Evolutionary conservation across 2,797 vertebrate species (phyloP).

Genomic region (Eptatretus atami): DNA sequence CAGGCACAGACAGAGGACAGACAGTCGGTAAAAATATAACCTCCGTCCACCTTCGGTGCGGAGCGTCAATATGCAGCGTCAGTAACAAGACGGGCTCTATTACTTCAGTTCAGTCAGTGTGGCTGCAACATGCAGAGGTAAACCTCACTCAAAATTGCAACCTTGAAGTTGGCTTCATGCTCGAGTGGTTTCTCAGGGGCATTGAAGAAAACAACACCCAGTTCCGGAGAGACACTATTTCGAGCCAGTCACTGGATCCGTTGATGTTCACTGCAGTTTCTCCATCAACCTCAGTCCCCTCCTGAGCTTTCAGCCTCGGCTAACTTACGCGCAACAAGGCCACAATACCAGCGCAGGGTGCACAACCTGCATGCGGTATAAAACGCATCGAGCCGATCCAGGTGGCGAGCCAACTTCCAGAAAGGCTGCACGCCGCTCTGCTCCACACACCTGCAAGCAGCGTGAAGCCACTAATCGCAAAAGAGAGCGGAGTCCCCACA

Average conservation of each 20-base stretch:
- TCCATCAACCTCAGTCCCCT: constrained; percentile 41
- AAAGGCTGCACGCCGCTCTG: constrained; percentile 78
- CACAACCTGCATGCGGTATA: constrained; percentile 87
- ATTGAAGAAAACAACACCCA: constrained; percentile 90
- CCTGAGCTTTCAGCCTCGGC: constrained; percentile 28
- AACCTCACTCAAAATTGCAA: constrained; percentile 8
- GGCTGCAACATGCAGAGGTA: no score
- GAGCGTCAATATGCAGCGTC: no score
- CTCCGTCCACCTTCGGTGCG: no score
- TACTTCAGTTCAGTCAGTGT: no score
- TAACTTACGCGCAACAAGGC: constrained; percentile 81
- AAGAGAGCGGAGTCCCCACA: constrained; percentile 83
- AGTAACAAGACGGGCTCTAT: no score
- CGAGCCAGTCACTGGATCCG: constrained; percentile 77
- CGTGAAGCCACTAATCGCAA: constrained; percentile 92
- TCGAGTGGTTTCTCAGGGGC: constrained; percentile 68
- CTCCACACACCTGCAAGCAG: constrained; percentile 85
- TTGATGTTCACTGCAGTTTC: constrained; percentile 42
- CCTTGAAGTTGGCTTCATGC: constrained; percentile 57
- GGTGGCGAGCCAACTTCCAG: constrained; percentile 87
- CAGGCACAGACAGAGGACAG: no score
- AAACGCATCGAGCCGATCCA: constrained; percentile 87
- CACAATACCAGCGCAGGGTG: constrained; percentile 79
- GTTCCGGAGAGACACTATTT: constrained; percentile 80
- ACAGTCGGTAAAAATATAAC: no score